Percentiles rank a stretch among this genome's conserved stretches.
These are phyloP conservation scores for Silurus lanzhouensis DNA, from an alignment of 2,797 vertebrate genomes.

Conservation along the genomic window DNA sequence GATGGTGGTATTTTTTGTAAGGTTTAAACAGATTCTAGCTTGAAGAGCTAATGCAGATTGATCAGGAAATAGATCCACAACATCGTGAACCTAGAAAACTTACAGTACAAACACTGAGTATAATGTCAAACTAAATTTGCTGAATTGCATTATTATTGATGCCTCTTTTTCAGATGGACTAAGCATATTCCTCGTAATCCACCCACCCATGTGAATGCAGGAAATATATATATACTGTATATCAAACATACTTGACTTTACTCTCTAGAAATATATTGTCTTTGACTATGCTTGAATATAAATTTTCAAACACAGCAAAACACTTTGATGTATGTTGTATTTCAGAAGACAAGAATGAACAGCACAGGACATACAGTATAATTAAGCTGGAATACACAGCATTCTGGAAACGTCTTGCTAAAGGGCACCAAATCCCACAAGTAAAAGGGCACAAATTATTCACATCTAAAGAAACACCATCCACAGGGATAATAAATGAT, in stretches of 20 bases:
- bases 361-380: not conserved
- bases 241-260: not conserved
- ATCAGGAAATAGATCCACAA: not conserved
- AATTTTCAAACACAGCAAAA: not conserved
- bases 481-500: constrained; percentile 20
- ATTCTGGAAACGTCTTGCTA: constrained; percentile 12
- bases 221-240: not conserved
- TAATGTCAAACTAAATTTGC: constrained; percentile 18
- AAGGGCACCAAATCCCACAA: constrained; percentile 42
- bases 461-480: constrained; percentile 29
- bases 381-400: constrained; percentile 21
- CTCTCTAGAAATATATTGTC: not conserved
- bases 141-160: constrained; percentile 42
- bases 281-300: not conserved
- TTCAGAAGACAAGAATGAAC: not conserved
- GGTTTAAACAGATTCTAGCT: not conserved
- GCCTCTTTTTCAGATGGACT: constrained; percentile 47
- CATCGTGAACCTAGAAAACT: constrained; percentile 33
- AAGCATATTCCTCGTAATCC: constrained; percentile 37
- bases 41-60: not conserved
- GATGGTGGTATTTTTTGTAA: not conserved
- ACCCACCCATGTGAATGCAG: constrained; percentile 14
- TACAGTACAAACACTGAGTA: constrained; percentile 34
- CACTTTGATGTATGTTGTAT: not conserved
- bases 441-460: constrained; percentile 40